Base-by-base conservation (phyloP, 2,888 invertebrate genomes). In the Arge pagana region DNA sequence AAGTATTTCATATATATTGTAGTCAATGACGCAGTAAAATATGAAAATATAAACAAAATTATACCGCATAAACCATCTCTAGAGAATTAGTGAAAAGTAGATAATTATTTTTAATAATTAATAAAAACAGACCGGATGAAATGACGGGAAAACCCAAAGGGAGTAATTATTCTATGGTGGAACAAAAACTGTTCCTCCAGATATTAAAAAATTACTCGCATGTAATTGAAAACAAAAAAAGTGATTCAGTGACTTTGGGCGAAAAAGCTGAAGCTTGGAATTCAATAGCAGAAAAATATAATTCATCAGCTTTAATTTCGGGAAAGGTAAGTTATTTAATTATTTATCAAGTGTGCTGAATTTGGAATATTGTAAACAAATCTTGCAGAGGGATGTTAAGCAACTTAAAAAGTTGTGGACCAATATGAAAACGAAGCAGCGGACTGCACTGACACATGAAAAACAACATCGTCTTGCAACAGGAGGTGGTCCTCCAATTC, bases 361-460 rank as follows among this genome's bases (percentile, higher is more conserved):
- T 28, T 6, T 10, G 15, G 6, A 33, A 6, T 16, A 10, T 49
- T 50, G 11, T 11, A 41, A 23, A 3, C 18, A 42, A 42, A 5
- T 26, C 8, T 48, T 49, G 10, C 26, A 54, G 53, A 54, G 53
- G 50, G 23, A 19, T 8, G 43, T 50, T 6, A 19, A 41, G 21
- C 53, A 53, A 33, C 31, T 57, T 2, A 55, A 53, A 48, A 57
- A 56, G 48, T 18, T 55, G 41, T 54, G 54, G 54, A 50, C 52
- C 3, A 56, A 56, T 24, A 33, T 56, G 7, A 56, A 58, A 13
- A 39, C 37, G 11, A 6, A 11, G 19, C 58, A 58, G 19, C 43
- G 50, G 42, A 41, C 56, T 13, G 37, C 48, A 24, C 36, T 56
- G 8, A 56, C 51, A 3, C 36, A 53, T 30, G 52, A 58, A 23